phyloP scores from a whole-genome alignment of 2,797 vertebrate genomes.

The Threskiornis aethiopicus region DNA sequence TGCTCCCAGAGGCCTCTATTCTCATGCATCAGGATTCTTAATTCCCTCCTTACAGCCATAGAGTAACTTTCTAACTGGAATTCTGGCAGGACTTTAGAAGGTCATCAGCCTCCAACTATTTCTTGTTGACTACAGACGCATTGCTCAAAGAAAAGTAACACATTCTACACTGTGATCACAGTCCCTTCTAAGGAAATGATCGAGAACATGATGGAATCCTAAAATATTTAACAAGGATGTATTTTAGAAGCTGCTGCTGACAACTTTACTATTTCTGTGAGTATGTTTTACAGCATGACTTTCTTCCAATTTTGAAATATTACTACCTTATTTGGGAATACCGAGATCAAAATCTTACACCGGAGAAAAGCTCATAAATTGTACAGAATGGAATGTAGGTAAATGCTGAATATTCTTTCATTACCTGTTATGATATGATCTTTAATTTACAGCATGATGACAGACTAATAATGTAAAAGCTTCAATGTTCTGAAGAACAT shows the following conservation, averaged over 20 bases:
- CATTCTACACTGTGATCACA: conserved; percentile 41
- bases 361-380: conserved; percentile 4
- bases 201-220: conserved; percentile 44
- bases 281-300: conserved; percentile 54
- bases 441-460: conserved; percentile 20
- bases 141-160: conserved; percentile 49
- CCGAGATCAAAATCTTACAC: conserved; percentile 2
- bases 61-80: neutral
- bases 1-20: neutral
- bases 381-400: neutral
- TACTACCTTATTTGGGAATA: conserved; percentile 61
- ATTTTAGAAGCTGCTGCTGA: conserved; percentile 56
- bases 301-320: conserved; percentile 43
- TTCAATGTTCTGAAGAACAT: neutral
- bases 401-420: neutral
- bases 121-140: conserved; percentile 11
- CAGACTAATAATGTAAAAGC: neutral
- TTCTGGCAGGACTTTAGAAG: neutral
- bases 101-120: conserved; percentile 38
- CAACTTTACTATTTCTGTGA: conserved; percentile 62
- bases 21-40: neutral
- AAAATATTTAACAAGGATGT: conserved; percentile 53
- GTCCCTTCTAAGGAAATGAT: conserved; percentile 45
- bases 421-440: neutral
- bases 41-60: neutral